Base-by-base conservation (phyloP, 2,797 vertebrate genomes). In the Sebastes minor region DNA sequence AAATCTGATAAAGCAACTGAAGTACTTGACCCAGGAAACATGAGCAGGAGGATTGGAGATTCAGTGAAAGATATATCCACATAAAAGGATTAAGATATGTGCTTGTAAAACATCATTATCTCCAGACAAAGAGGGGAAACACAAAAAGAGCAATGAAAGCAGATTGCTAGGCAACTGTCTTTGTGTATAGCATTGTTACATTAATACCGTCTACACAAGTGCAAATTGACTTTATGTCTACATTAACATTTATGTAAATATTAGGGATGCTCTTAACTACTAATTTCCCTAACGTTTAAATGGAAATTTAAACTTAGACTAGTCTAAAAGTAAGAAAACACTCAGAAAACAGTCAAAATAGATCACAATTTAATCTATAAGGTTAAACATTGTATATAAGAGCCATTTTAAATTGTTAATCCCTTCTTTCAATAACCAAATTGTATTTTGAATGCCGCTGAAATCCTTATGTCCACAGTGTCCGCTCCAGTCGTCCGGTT, bases 41-140 rank as follows among this genome's bases (percentile, higher is more conserved):
- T 3, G 3, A 9, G 4, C 4, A 65, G 8, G 1, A 56, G 5
- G 1, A 55, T 8, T 2, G 71, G 82, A 91, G 82, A 95, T 76
- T 88, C 82, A 90, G 78, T 76, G 1, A 83, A 67, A 30, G 5
- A 52, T 66, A 22, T 65, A 38, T 94, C 92, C 72, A 86, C 90
- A 94, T 75, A 22, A 56, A 25, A 76, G 0, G n/a, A 71, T 66
- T 88, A 69, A 78, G 84, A 85, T 76, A 87, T 53, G 84, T 90
- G 62, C 74, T 92, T 88, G 78, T 71, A 90, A 55, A 84, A 20
- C 56, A 87, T 79, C 81, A 89, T 88, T 2, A 91, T 92, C 92
- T 89, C 76, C 80, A 77, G 20, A 33, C 8, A 38, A 25, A 71
- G 33, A 10, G 35, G 25, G 1, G 3, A 12, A 52, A 52, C 1